These are phyloP conservation scores for Mesoligia furuncula DNA, from an alignment of 2,888 invertebrate species.

Conservation along the genomic window DNA sequence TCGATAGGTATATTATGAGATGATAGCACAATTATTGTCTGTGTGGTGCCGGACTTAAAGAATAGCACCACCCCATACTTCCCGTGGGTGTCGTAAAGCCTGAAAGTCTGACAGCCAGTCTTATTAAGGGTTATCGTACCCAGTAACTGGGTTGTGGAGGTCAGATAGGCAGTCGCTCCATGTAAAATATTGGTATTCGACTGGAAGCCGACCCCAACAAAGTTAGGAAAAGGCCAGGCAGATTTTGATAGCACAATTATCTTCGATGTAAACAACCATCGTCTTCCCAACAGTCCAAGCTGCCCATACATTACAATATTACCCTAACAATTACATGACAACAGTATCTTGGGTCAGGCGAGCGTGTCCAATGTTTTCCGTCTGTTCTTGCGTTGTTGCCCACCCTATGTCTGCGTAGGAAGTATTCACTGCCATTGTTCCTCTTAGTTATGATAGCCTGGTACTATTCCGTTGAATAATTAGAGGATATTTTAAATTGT, in stretches of 20 bases:
- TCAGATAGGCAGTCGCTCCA: too few species aligned
- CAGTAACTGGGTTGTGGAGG: too few species aligned
- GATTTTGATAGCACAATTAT: neutral
- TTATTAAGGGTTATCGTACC: too few species aligned
- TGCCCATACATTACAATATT: slow-evolving; percentile 40
- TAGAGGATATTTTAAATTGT: slow-evolving; percentile 51
- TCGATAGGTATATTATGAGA: too few species aligned
- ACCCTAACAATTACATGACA: slow-evolving; percentile 51
- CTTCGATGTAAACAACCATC: neutral
- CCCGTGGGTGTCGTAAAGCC: too few species aligned
- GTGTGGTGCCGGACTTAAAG: too few species aligned
- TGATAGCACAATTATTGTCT: too few species aligned
- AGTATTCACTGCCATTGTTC: slow-evolving; percentile 72
- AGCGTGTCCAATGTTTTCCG: slow-evolving; percentile 85
- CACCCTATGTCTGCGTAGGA: slow-evolving; percentile 80
- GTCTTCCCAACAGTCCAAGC: slow-evolving; percentile 17
- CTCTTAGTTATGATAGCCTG: slow-evolving; percentile 55
- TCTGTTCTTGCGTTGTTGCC: slow-evolving; percentile 78
- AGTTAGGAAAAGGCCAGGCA: too few species aligned
- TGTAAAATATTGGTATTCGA: too few species aligned
- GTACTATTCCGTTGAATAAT: slow-evolving; percentile 56
- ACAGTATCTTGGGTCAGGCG: slow-evolving; percentile 68
- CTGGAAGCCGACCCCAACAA: too few species aligned
- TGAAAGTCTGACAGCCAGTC: too few species aligned
- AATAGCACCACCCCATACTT: too few species aligned